Evolutionary conservation across 2,888 invertebrate genomes (phyloP).

Genomic region (Harpagoxenus sublaevis): DNA sequence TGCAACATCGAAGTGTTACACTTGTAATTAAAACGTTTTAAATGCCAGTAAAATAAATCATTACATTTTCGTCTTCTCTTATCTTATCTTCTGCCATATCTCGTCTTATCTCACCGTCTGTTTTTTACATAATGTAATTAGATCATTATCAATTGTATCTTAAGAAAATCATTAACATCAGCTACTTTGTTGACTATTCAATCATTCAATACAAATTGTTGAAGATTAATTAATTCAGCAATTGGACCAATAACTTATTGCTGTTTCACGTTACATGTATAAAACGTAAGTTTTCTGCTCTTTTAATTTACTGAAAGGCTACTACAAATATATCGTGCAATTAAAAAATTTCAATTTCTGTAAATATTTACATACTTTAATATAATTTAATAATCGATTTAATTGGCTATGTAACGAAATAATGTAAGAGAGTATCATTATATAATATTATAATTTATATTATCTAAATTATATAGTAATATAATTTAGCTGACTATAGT

Average conservation of each 20-base stretch:
- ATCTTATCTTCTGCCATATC: background rate
- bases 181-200: background rate
- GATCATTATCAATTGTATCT: conserved; percentile 5
- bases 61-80: background rate
- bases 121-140: background rate
- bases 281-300: background rate
- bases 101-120: background rate
- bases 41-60: background rate
- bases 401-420: background rate
- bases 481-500: background rate
- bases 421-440: no score
- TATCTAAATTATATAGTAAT: background rate
- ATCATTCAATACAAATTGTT: background rate
- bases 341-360: background rate
- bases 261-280: background rate
- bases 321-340: background rate
- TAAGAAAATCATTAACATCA: background rate
- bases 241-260: background rate
- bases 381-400: background rate
- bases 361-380: background rate
- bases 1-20: background rate
- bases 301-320: background rate
- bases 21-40: background rate
- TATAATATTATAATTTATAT: background rate
- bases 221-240: background rate